phyloP scores from a whole-genome alignment of 2,113 vertebrate species.

The Coturnix japonica region DNA sequence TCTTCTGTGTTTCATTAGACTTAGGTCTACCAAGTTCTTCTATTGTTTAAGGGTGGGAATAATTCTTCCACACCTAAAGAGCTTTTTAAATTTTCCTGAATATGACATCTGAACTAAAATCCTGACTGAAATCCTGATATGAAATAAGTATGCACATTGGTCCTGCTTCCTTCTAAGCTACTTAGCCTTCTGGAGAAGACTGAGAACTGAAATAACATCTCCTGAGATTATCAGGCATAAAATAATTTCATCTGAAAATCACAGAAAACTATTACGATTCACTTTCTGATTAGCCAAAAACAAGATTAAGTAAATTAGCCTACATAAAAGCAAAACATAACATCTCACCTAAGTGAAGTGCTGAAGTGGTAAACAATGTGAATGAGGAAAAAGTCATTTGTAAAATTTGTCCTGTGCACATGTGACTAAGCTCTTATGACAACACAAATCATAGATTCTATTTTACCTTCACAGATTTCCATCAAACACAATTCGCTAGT shows the following conservation, averaged over 20 bases:
- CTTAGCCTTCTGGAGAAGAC: neutral
- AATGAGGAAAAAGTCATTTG: neutral
- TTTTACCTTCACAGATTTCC: neutral
- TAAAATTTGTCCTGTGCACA: neutral
- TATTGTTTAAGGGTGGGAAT: neutral
- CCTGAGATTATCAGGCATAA: neutral
- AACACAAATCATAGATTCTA: neutral
- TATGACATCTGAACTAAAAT: neutral
- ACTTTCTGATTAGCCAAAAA: conserved; percentile 24
- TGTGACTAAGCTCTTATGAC: neutral
- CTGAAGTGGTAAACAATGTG: neutral
- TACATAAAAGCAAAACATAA: neutral
- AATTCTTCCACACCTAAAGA: neutral
- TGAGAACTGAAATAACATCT: conserved; percentile 4
- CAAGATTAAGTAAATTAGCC: neutral
- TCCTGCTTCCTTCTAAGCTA: neutral
- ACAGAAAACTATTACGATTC: neutral
- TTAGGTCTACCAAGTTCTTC: neutral
- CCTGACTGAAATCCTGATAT: neutral
- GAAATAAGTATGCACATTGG: neutral
- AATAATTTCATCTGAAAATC: conserved; percentile 16
- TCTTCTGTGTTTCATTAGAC: neutral
- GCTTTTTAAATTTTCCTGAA: neutral
- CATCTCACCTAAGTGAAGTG: neutral
- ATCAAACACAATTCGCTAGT: neutral